Conservation (phyloP, 1,140 invertebrate genomes). For the Conus ventricosus region DNA sequence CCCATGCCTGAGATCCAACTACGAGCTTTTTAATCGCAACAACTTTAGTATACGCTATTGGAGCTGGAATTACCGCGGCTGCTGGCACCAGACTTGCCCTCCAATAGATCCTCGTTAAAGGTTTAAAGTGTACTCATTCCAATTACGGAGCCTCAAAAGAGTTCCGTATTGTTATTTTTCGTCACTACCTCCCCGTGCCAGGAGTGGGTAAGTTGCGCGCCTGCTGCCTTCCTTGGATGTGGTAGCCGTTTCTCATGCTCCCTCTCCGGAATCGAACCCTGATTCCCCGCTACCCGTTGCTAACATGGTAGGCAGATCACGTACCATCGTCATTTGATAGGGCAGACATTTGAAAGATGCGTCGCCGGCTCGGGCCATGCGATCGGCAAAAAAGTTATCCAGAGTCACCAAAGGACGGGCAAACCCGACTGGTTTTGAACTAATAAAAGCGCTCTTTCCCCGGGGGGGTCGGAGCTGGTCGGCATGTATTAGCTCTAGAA, state of each 20-base stretch:
- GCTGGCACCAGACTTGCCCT: slow-evolving; percentile 88
- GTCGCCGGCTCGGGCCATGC: slow-evolving; percentile 59
- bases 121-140: slow-evolving; percentile 94
- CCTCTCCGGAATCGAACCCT: slow-evolving; percentile 81
- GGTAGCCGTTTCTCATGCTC: slow-evolving; percentile 92
- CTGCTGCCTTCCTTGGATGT: slow-evolving; percentile 91
- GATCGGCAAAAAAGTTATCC: slow-evolving; percentile 81
- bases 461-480: slow-evolving; percentile 64
- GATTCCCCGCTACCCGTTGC: slow-evolving; percentile 84
- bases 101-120: slow-evolving; percentile 90
- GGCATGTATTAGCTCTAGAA: slow-evolving; percentile 81
- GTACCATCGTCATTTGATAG: slow-evolving; percentile 88
- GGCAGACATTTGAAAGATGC: slow-evolving; percentile 86
- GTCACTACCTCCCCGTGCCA: slow-evolving; percentile 85
- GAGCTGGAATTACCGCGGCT: slow-evolving; percentile 91
- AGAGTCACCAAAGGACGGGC: slow-evolving; percentile 81
- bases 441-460: slow-evolving; percentile 78
- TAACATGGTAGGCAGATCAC: slow-evolving; percentile 86
- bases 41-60: slow-evolving; percentile 86
- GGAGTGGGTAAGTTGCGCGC: slow-evolving; percentile 91
- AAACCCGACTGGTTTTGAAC: slow-evolving; percentile 79
- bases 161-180: slow-evolving; percentile 91
- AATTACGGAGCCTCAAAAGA: slow-evolving; percentile 87
- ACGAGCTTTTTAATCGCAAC: slow-evolving; percentile 76
- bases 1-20: slow-evolving; percentile 70